Evolutionary conservation across 1,140 invertebrate genomes (phyloP).

Genomic region (Protaetia brevitarsis): DNA sequence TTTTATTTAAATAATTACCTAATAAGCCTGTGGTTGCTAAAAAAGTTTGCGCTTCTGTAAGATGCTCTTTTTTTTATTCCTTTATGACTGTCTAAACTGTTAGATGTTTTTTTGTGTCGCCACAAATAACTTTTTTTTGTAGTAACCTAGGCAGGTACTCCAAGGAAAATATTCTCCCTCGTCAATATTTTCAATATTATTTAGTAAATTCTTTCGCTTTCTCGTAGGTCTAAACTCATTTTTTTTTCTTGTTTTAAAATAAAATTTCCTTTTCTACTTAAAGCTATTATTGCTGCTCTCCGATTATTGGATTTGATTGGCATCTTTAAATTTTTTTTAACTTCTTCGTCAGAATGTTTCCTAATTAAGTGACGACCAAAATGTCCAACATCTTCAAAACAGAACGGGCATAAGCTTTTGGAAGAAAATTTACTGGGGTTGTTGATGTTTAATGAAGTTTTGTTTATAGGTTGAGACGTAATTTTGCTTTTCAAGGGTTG

Average conservation of each 20-base stretch:
- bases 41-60: not conserved
- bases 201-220: constrained; percentile 27
- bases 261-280: too few species aligned
- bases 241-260: constrained; percentile 31
- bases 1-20: constrained; percentile 18
- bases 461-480: too few species aligned
- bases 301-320: too few species aligned
- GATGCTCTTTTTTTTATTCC: not conserved
- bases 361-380: too few species aligned
- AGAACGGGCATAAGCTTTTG: too few species aligned
- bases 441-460: too few species aligned
- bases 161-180: constrained; percentile 30
- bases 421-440: too few species aligned
- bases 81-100: not conserved
- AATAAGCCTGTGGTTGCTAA: not conserved
- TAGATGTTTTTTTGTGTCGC: not conserved
- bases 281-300: too few species aligned
- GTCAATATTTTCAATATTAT: constrained; percentile 20
- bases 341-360: too few species aligned
- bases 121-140: not conserved
- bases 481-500: too few species aligned
- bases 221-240: constrained; percentile 27
- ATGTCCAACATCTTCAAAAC: too few species aligned
- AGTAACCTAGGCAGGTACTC: not conserved
- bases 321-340: too few species aligned